Evolutionary conservation across 2,113 vertebrate species (phyloP).

Genomic region (human (Homo sapiens)): DNA sequence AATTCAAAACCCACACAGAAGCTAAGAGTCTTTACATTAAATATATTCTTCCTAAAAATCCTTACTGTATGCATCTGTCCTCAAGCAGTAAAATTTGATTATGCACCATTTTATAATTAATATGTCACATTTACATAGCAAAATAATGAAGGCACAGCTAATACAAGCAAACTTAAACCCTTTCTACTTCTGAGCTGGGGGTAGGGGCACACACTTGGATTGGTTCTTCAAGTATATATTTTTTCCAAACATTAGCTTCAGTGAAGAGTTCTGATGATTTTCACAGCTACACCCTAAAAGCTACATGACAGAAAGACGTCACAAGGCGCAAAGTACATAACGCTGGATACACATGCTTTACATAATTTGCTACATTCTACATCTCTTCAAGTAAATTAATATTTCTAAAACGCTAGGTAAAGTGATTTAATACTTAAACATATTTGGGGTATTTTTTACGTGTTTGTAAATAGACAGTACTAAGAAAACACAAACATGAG

Average conservation of each 20-base stretch:
- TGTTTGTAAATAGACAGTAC: constrained; percentile 53
- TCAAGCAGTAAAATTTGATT: constrained; percentile 59
- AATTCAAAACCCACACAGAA: constrained; percentile 71
- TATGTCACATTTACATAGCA: constrained; percentile 72
- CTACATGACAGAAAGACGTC: constrained; percentile 66
- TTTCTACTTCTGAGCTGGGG: constrained; percentile 67
- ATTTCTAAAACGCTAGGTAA: constrained; percentile 48
- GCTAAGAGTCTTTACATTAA: constrained; percentile 54
- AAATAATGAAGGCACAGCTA: constrained; percentile 75
- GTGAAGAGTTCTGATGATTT: constrained; percentile 62
- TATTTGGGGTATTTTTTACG: neutral
- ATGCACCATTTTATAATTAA: constrained; percentile 71
- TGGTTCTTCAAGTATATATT: constrained; percentile 63
- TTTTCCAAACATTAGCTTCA: constrained; percentile 63
- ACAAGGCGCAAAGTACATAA: constrained; percentile 52
- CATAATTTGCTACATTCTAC: constrained; percentile 54
- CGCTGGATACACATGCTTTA: constrained; percentile 65
- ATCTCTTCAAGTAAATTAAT: constrained; percentile 63
- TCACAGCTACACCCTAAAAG: constrained; percentile 66
- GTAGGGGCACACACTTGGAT: constrained; percentile 48
- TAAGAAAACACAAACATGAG: constrained; percentile 55
- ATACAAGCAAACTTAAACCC: constrained; percentile 71
- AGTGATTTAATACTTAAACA: constrained; percentile 60
- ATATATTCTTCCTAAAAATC: constrained; percentile 53
- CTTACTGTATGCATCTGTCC: constrained; percentile 34